These are phyloP conservation scores for Drosophila nasuta DNA, from an alignment of 1,140 invertebrate species.

Conservation along the genomic window DNA sequence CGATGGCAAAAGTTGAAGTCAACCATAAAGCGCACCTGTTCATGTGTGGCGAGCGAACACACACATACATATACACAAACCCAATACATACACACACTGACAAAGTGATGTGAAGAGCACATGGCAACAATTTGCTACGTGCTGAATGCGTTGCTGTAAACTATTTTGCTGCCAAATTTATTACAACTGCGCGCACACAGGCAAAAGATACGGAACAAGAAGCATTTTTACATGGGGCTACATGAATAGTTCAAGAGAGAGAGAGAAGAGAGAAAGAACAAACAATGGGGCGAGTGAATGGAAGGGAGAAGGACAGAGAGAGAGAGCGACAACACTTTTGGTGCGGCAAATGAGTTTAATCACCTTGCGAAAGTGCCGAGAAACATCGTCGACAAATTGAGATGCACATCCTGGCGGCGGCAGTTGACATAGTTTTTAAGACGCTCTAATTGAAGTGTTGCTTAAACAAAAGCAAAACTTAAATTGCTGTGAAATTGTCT, in stretches of 20 bases:
- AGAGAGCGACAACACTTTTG: background rate
- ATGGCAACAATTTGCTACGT: constrained; percentile 72
- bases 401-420: constrained; percentile 33
- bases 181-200: constrained; percentile 40
- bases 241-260: constrained; percentile 6
- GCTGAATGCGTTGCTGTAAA: constrained; percentile 63
- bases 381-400: constrained; percentile 46
- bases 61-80: constrained; percentile 16
- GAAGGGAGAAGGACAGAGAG: background rate
- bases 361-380: constrained; percentile 67
- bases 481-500: constrained; percentile 80
- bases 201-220: constrained; percentile 29
- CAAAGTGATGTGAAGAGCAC: constrained; percentile 28
- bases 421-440: constrained; percentile 78
- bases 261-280: background rate
- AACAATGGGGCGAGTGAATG: background rate
- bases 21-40: constrained; percentile 77
- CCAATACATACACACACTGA: constrained; percentile 3
- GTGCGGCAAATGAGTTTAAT: constrained; percentile 74
- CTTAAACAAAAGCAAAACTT: constrained; percentile 82
- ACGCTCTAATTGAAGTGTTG: constrained; percentile 79
- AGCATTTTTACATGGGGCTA: constrained; percentile 25
- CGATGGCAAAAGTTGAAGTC: constrained; percentile 65
- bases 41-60: constrained; percentile 39
- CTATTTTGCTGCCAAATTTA: constrained; percentile 70